Percentiles rank a stretch among this genome's conserved stretches.
phyloP scores from a whole-genome alignment of 2,113 vertebrate species.

The Spea multiplicata region DNA sequence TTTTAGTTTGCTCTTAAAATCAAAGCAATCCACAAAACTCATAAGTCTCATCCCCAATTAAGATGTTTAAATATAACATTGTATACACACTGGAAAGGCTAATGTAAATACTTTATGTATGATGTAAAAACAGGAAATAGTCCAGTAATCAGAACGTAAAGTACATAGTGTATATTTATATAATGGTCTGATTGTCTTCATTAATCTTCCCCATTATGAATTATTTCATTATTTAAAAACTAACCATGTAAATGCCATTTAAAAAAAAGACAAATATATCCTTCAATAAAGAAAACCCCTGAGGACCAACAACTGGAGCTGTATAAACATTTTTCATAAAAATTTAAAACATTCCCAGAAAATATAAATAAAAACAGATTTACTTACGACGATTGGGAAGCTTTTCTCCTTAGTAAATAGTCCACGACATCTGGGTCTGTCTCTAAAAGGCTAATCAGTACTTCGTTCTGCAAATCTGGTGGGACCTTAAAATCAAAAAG shows the following conservation, averaged over 20 bases:
- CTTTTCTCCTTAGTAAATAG: slow-evolving; percentile 89
- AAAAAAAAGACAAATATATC: background rate
- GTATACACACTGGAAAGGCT: background rate
- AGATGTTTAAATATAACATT: slow-evolving; percentile 9
- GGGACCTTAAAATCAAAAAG: slow-evolving; percentile 72
- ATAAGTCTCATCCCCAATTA: background rate
- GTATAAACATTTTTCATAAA: slow-evolving; percentile 52
- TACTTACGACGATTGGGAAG: slow-evolving; percentile 87
- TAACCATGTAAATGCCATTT: background rate
- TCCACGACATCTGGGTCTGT: slow-evolving; percentile 94
- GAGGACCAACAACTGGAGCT: slow-evolving; percentile 47
- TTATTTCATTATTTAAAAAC: background rate
- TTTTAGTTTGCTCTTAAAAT: background rate
- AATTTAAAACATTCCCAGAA: slow-evolving; percentile 42
- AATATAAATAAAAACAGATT: slow-evolving; percentile 48
- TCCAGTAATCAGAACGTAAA: background rate
- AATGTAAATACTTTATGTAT: background rate
- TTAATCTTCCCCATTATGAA: background rate
- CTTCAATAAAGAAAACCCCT: background rate
- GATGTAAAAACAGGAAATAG: background rate
- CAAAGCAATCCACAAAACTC: background rate
- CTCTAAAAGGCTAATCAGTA: slow-evolving; percentile 87
- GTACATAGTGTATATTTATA: background rate
- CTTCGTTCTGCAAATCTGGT: slow-evolving; percentile 93
- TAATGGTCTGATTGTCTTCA: background rate